Percentiles rank a stretch among this genome's conserved stretches.
Evolutionary conservation across 2,113 vertebrate genomes (phyloP).

Genomic region (Lophius piscatorius): DNA sequence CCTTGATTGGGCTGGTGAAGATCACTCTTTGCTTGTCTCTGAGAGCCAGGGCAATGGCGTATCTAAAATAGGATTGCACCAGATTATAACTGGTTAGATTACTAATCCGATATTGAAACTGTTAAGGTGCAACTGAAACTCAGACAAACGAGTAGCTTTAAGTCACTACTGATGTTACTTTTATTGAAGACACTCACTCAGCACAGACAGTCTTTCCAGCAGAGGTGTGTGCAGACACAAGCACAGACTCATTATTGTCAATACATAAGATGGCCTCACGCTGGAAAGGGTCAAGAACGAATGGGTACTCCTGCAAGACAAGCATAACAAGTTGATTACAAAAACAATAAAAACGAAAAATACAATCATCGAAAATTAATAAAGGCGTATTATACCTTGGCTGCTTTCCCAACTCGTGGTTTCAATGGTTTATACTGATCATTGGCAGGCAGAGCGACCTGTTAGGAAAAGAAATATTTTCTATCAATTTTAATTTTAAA

Average conservation of each 20-base stretch:
- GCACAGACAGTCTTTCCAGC: conserved; percentile 99
- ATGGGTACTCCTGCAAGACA: conserved; percentile 91
- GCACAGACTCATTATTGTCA: conserved; percentile 97
- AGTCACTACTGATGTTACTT: too few relatives aligned
- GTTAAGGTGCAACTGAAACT: too few relatives aligned
- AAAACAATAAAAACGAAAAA: not conserved
- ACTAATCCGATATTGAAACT: too few relatives aligned
- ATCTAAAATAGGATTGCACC: conserved; percentile 73
- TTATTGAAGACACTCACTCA: conserved; percentile 85
- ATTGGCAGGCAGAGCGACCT: conserved; percentile 92
- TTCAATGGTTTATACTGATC: conserved; percentile 89
- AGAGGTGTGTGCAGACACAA: conserved; percentile 97
- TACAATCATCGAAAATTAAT: not conserved
- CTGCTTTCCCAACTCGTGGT: conserved; percentile 91
- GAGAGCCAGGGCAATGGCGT: conserved; percentile 94
- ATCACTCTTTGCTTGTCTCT: conserved; percentile 97
- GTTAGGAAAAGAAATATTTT: not conserved
- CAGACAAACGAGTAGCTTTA: too few relatives aligned
- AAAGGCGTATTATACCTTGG: conserved; percentile 84
- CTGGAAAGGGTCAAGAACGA: conserved; percentile 96
- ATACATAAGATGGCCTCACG: conserved; percentile 95
- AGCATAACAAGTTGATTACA: not conserved
- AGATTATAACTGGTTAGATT: too few relatives aligned
- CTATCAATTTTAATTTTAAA: not conserved
- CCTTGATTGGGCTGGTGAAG: conserved; percentile 99